A percentile compares a stretch with the other conserved stretches of the same genome.
Evolutionary conservation across 2,888 invertebrate genomes (phyloP).

Genomic region (Sepioteuthis lessoniana): DNA sequence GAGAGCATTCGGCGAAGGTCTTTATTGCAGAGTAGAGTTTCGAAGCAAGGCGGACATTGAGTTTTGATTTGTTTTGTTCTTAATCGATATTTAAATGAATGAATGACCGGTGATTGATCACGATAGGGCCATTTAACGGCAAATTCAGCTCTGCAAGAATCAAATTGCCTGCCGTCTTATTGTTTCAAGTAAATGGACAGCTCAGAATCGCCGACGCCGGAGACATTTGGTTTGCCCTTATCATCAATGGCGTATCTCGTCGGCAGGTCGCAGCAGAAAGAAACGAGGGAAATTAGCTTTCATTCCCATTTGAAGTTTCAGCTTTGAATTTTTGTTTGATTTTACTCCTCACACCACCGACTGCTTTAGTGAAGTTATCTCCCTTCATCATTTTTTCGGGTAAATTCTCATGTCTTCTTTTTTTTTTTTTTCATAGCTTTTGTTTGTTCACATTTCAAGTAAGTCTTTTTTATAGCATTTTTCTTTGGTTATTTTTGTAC

Average conservation of each 20-base stretch:
- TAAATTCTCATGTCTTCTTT: not conserved
- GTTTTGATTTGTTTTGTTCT: not conserved
- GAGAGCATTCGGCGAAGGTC: not conserved
- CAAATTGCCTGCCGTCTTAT: constrained; percentile 33
- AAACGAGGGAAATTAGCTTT: not conserved
- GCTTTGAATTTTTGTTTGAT: constrained; percentile 33
- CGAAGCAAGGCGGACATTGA: not conserved
- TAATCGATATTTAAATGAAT: not conserved
- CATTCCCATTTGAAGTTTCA: not conserved
- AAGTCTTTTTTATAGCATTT: too few species aligned
- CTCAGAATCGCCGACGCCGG: not conserved
- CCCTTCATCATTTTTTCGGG: not conserved
- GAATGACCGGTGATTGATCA: not conserved
- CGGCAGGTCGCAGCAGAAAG: not conserved
- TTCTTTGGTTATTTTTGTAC: too few species aligned
- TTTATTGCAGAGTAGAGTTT: not conserved
- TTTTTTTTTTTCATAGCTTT: not conserved
- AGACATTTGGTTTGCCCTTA: not conserved
- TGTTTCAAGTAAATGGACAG: constrained; percentile 33
- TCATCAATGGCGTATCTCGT: not conserved
- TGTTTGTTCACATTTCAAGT: too few species aligned
- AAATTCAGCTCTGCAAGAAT: not conserved
- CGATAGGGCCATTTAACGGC: not conserved
- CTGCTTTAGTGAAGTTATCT: not conserved
- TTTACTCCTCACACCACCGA: not conserved